Conservation (phyloP, 2,797 vertebrate species). For the Crossoptilon crossoptilon region DNA sequence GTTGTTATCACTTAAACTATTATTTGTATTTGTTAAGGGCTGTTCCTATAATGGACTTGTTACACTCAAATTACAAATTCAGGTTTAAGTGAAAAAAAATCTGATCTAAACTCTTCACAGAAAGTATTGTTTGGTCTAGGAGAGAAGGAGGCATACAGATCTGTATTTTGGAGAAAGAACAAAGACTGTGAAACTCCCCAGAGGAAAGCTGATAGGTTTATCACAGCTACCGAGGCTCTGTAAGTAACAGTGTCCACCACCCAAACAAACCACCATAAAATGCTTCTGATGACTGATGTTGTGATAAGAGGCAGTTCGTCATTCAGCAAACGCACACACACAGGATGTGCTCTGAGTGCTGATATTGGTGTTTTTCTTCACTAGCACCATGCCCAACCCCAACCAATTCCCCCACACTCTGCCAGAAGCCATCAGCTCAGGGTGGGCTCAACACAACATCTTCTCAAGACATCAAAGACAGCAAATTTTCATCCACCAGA, state of each 20-base stretch:
- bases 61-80: background rate
- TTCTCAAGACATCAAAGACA: background rate
- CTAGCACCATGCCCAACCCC: rapidly evolving
- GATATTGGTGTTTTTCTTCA: background rate
- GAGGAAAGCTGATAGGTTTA: rapidly evolving
- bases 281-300: rapidly evolving
- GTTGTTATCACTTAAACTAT: background rate
- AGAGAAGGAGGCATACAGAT: background rate
- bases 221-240: rapidly evolving
- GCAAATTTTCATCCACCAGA: background rate
- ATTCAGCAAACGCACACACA: background rate
- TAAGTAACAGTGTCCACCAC: background rate
- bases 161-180: background rate
- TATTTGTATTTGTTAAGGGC: background rate
- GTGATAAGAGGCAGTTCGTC: background rate
- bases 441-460: background rate
- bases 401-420: rapidly evolving
- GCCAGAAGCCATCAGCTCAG: background rate
- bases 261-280: background rate
- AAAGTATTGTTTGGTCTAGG: background rate
- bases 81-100: background rate
- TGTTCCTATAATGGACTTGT: background rate
- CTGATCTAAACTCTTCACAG: background rate
- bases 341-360: rapidly evolving
- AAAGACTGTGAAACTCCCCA: background rate